phyloP scores from a whole-genome alignment of 2,113 vertebrate genomes.

The Chaetura pelagica region DNA sequence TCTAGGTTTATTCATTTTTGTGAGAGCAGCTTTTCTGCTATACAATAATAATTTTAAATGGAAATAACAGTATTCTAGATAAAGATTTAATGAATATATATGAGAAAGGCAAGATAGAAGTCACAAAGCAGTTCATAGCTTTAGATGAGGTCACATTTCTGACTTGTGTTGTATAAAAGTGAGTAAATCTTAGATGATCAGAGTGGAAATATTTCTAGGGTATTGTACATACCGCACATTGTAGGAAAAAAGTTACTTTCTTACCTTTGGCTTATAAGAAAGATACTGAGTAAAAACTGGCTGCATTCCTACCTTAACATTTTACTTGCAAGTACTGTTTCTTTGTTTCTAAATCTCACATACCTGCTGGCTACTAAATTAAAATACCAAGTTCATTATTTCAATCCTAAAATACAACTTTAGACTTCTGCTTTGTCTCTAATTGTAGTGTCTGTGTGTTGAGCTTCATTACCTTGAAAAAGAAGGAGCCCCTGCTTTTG shows the following conservation, averaged over 20 bases:
- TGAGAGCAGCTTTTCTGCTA: constrained; percentile 18
- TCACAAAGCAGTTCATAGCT: constrained; percentile 16
- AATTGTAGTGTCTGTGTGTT: constrained; percentile 66
- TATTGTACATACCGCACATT: background rate
- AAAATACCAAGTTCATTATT: constrained; percentile 57
- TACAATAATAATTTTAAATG: background rate
- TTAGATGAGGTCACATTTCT: constrained; percentile 42
- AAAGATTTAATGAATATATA: constrained; percentile 67
- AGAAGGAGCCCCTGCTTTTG: constrained; percentile 69
- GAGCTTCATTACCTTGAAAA: constrained; percentile 75
- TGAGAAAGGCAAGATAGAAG: constrained; percentile 53
- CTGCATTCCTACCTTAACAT: background rate
- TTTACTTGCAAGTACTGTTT: background rate
- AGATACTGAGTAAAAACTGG: background rate
- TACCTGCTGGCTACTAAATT: constrained; percentile 43
- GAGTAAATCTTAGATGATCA: constrained; percentile 24
- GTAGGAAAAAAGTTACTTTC: background rate
- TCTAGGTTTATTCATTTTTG: constrained; percentile 44
- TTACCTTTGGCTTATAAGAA: constrained; percentile 1
- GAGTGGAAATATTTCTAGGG: background rate
- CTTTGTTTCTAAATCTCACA: constrained; percentile 49
- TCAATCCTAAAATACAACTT: constrained; percentile 27
- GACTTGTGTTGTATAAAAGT: constrained; percentile 21
- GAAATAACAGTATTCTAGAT: background rate
- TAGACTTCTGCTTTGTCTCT: constrained; percentile 68